Evolutionary conservation across 1,140 invertebrate genomes (phyloP), one percentile per base, ranked within the genome.

Genomic region (Contarinia nasturtii): DNA sequence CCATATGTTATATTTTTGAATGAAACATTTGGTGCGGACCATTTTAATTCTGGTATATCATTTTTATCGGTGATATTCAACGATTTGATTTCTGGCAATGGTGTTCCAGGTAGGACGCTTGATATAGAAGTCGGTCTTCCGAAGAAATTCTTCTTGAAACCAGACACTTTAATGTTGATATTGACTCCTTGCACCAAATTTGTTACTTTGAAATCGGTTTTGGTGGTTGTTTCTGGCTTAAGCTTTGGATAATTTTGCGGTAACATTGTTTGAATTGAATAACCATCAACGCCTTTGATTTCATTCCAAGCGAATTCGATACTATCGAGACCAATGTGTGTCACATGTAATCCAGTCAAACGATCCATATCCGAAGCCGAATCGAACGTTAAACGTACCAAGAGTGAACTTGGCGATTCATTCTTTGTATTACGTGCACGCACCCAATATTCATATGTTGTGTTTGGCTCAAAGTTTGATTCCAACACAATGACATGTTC

Each of bases 371-470:
- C 72, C 0, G 75, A 70, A 10, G 70, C 60, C 1, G 70, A 69
- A 50, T 81, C 77, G 53, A 77, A 80, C 1, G 57, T 61, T 7
- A 82, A 54, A 4, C 56, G 69, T n/a, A 60, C 63, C 11, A 74
- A 64, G 33, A 67, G 59, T 0, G 80, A 82, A 0, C 66, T 64
- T 4, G 63, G 57, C 1, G 82, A 83, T 34, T 71, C 67, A 52
- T 64, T 66, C 1, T 63, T 61, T 17, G 59, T 57, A 56, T 83
- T 84, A 41, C 69, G 69, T 2, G 80, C 82, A 0, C 73, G 65
- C n/a, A 86, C 80, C 77, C 79, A 83, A 63, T 87, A 84, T 0
- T 76, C 75, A 59, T 86, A 87, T 46, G 73, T 73, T 3, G 56
- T 62, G 17, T 72, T 70, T 15, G 74, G 68, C 45, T 70, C 64